These are phyloP conservation scores for Yoshiicerus persimilis DNA, from an alignment of 1,140 invertebrate species.

Conservation along the genomic window DNA sequence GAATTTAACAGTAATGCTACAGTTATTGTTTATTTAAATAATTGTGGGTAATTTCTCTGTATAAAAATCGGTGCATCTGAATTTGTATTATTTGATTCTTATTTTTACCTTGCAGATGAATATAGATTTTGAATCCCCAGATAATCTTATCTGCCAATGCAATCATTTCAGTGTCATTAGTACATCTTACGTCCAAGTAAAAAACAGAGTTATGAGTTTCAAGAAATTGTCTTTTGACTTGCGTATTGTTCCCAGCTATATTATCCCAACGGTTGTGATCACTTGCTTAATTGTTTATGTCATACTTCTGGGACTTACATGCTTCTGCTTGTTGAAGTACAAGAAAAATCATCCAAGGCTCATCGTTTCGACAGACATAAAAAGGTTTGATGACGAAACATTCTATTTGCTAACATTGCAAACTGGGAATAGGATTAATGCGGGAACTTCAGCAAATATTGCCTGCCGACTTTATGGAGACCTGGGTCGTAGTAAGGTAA, in stretches of 20 bases:
- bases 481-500: not conserved
- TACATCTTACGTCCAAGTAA: no score
- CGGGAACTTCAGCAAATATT: constrained; percentile 7
- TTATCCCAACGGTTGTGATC: not conserved
- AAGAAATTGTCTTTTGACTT: no score
- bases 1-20: no score
- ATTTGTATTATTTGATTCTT: no score
- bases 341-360: not conserved
- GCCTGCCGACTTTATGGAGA: constrained; percentile 14
- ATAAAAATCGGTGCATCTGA: no score
- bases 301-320: not conserved
- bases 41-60: no score
- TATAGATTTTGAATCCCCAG: no score
- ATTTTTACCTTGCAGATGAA: no score
- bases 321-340: not conserved
- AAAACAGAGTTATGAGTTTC: no score
- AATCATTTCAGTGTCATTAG: no score
- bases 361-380: not conserved
- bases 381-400: not conserved
- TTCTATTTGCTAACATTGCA: constrained; percentile 33
- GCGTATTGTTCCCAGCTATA: not conserved
- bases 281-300: not conserved
- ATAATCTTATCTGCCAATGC: no score
- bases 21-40: no score
- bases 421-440: not conserved